These are phyloP conservation scores for Ischnura elegans DNA, from an alignment of 2,888 invertebrate genomes.

Conservation along the genomic window DNA sequence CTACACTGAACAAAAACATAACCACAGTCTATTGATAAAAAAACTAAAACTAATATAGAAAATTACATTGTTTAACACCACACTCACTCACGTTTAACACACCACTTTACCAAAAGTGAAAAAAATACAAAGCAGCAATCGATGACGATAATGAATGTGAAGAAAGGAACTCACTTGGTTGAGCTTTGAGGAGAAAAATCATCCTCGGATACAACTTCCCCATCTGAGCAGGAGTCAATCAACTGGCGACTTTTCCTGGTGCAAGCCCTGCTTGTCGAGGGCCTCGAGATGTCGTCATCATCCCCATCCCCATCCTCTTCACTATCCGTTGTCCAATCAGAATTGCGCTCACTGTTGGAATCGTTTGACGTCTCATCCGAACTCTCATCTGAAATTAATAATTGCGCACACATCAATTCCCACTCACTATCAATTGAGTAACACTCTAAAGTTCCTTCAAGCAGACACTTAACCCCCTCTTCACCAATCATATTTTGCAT, in stretches of 20 bases:
- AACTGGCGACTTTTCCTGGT: neutral
- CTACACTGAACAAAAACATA: too few relatives aligned
- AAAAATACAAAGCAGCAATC: too few relatives aligned
- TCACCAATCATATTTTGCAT: too few relatives aligned
- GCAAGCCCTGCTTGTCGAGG: conserved; percentile 47
- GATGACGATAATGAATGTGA: too few relatives aligned
- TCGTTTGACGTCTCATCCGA: conserved; percentile 36
- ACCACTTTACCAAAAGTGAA: too few relatives aligned
- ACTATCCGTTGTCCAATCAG: conserved; percentile 51
- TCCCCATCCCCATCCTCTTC: conserved; percentile 39
- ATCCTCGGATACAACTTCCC: neutral
- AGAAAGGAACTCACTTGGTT: neutral
- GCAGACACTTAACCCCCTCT: neutral
- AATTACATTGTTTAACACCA: too few relatives aligned
- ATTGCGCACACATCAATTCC: neutral
- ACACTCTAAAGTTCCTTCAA: neutral
- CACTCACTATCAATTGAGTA: neutral
- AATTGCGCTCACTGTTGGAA: conserved; percentile 25
- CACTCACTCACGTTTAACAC: too few relatives aligned
- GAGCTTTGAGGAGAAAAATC: neutral
- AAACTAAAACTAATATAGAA: too few relatives aligned
- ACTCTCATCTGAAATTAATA: conserved; percentile 5
- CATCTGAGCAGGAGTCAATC: neutral
- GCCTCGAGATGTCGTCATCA: conserved; percentile 36
- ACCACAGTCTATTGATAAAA: too few relatives aligned